Evolutionary conservation across 1,140 invertebrate genomes (phyloP).

Genomic region (Pseudobourletiella spinata): DNA sequence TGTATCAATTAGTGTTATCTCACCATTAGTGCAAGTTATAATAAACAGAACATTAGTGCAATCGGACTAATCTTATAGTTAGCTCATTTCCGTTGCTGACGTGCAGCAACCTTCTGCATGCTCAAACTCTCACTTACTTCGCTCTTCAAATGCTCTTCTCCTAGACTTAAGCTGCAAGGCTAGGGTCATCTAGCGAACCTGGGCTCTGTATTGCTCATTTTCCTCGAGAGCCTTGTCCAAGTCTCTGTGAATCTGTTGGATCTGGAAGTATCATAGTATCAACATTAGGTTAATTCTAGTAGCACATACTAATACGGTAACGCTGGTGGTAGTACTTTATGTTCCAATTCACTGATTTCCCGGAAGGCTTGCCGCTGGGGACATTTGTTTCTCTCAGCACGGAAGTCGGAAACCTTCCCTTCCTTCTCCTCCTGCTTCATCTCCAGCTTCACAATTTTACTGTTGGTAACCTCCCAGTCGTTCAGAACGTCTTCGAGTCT

Average conservation of each 20-base stretch:
- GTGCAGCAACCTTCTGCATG: conserved; percentile 19
- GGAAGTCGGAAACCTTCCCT: conserved; percentile 4
- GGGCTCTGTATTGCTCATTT: conserved; percentile 13
- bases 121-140: conserved; percentile 24
- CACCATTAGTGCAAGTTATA: no score
- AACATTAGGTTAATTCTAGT: no score
- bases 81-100: no score
- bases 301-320: no score
- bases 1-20: no score
- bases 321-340: no score
- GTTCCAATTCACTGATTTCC: conserved; percentile 9
- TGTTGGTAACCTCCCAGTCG: not conserved
- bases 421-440: conserved; percentile 16
- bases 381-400: not conserved
- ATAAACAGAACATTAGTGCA: no score
- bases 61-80: no score
- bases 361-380: conserved; percentile 3
- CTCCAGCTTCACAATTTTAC: conserved; percentile 9
- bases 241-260: conserved; percentile 7
- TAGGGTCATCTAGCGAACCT: not conserved
- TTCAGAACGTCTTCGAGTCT: not conserved
- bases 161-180: not conserved
- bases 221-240: not conserved
- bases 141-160: conserved; percentile 7
- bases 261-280: no score